Evolutionary conservation across 1,140 invertebrate species (phyloP).

Genomic region (Mizuhopecten yessoensis): DNA sequence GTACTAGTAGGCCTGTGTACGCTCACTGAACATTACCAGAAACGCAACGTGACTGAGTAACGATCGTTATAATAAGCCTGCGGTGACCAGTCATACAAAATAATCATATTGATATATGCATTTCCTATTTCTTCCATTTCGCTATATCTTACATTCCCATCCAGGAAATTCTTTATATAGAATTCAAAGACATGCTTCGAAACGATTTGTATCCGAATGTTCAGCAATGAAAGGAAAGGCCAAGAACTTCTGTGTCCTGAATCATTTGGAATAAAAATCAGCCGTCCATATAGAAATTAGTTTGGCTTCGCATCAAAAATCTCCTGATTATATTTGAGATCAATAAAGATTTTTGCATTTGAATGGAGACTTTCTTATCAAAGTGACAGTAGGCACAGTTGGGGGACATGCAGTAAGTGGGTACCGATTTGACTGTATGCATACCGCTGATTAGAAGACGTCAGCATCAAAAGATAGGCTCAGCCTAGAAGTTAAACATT

Average conservation of each 20-base stretch:
- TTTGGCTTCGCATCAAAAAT: slow-evolving; percentile 17
- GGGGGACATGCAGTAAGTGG: background rate
- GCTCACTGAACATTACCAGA: slow-evolving; percentile 23
- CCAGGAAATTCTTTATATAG: slow-evolving; percentile 25
- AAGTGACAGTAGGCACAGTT: background rate
- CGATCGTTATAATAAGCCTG: slow-evolving; percentile 21
- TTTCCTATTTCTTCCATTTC: background rate
- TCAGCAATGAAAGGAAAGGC: background rate
- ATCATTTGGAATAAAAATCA: slow-evolving; percentile 10
- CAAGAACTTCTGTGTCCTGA: background rate
- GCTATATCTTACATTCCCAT: background rate
- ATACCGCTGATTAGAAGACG: too few relatives aligned
- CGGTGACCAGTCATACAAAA: slow-evolving; percentile 17
- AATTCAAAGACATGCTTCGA: slow-evolving; percentile 15
- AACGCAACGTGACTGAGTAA: background rate
- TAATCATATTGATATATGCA: slow-evolving; percentile 6
- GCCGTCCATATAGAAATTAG: background rate
- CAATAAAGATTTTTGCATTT: slow-evolving; percentile 13
- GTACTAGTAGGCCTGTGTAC: background rate
- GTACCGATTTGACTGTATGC: too few relatives aligned
- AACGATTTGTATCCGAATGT: background rate
- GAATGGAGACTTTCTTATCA: background rate
- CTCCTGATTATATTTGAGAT: slow-evolving; percentile 11
- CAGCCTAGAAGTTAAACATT: too few relatives aligned
- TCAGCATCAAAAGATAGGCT: too few relatives aligned